Evolutionary conservation across 2,797 vertebrate species (phyloP).

Genomic region (Phylloscopus collybita): DNA sequence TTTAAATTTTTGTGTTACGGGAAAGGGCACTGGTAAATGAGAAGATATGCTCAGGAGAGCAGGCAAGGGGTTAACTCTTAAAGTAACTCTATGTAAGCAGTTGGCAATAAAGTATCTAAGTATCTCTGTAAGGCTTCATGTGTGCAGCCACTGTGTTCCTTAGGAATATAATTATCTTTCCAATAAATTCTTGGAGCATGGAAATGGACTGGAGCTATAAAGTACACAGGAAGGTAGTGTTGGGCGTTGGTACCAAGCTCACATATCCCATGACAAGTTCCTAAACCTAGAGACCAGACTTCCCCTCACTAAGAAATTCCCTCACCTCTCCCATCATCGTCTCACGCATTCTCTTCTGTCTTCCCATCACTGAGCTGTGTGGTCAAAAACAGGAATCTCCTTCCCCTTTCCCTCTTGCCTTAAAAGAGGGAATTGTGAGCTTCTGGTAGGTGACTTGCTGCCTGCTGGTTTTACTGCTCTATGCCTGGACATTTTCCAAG

Average conservation of each 20-base stretch:
- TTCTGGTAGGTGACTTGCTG: not conserved
- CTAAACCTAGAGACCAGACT: not conserved
- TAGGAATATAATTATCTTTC: not conserved
- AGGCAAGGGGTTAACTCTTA: not conserved
- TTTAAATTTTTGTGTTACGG: not conserved
- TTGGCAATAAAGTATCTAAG: not conserved
- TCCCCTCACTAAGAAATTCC: not conserved
- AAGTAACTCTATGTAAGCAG: not conserved
- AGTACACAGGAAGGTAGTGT: not conserved
- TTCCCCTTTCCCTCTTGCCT: rapidly evolving
- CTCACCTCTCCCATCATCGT: not conserved
- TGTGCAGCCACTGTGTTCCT: not conserved
- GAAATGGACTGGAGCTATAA: not conserved
- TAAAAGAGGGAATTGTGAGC: not conserved
- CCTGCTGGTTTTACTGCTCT: not conserved
- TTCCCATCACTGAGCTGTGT: not conserved
- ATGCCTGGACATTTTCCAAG: not conserved
- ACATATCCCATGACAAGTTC: not conserved
- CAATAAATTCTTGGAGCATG: not conserved
- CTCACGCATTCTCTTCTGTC: not conserved
- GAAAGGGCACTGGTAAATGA: not conserved
- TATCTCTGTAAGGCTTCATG: not conserved
- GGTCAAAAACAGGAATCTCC: not conserved
- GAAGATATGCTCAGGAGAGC: not conserved
- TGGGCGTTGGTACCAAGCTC: rapidly evolving